Base-by-base conservation (phyloP, 1,140 invertebrate species). In the Lepidurus apus region DNA sequence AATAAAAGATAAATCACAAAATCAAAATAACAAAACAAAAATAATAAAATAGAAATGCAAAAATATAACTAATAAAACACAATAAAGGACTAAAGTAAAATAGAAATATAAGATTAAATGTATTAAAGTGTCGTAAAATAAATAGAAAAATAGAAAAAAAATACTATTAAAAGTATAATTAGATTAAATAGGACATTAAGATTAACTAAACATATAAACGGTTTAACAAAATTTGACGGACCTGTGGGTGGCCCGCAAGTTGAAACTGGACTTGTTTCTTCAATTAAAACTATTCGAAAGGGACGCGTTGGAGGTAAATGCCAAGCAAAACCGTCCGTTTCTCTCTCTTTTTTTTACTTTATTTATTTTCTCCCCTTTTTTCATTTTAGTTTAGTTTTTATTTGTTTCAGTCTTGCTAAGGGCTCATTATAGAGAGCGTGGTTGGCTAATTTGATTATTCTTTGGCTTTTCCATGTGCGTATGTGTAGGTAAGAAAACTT, bases 251-350 rank as follows among this genome's bases (percentile, higher is more conserved):
- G 92, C 92, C 45, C 89, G 94, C 74, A 95, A 96, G 84, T 86
- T 95, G 11, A 90, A 94, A 79, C 88, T 98, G 13, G 96, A 98
- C 84, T 89, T 98, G 21, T 96, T 95, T 81, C 87, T 98, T 73
- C 91, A 97, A 83, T 87, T 98, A 47, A 88, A 96, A 73, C 90
- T 97, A 42, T 98, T 98, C 85, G 96, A 99, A 85, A 89, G 95
- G 79, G 96, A 98, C 86, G 95, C 95, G n/a, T 87, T 97, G 73
- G 95, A 98, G 87, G 93, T 95, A 81, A 86, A 53, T 75, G 53
- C 17, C 53, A 65, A 34, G 13, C 13, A 65, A 65, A 13, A 65
- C 53, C n/a, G 17, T 65, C 9, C 53, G 17, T 65, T 47, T 21
- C 53, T 21, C 21, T 65, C 26, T 26, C 26, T 77, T 24, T 77